Conservation (phyloP, 2,113 vertebrate genomes). For the Gambusia holbrooki region DNA sequence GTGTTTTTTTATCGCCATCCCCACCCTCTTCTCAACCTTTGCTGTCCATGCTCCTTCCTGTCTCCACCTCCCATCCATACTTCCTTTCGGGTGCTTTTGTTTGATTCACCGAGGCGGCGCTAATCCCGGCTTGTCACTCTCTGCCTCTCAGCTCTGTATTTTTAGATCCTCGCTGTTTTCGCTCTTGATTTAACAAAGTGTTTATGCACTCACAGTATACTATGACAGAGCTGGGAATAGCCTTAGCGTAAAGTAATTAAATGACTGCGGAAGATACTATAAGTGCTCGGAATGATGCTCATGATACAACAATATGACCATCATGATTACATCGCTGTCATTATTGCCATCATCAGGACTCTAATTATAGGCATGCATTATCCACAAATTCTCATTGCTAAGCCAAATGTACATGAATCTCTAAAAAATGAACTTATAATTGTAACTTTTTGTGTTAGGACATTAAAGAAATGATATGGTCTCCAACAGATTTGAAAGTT, state of each 20-base stretch:
- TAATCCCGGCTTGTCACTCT: conserved; percentile 60
- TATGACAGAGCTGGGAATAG: conserved; percentile 29
- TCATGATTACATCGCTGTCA: neutral
- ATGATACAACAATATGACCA: neutral
- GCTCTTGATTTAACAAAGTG: conserved; percentile 52
- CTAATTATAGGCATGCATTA: neutral
- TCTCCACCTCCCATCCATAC: conserved; percentile 48
- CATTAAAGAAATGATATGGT: neutral
- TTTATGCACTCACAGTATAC: conserved; percentile 36
- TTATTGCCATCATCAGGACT: neutral
- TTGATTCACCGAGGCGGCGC: conserved; percentile 57
- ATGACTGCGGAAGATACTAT: conserved; percentile 22
- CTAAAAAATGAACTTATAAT: neutral
- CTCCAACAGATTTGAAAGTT: neutral
- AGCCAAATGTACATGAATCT: neutral
- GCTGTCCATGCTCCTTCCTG: conserved; percentile 32
- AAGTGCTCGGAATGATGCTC: conserved; percentile 18
- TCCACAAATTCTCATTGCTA: neutral
- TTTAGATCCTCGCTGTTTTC: conserved; percentile 56
- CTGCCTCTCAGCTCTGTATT: conserved; percentile 53
- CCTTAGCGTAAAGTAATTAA: conserved; percentile 49
- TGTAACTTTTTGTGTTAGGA: neutral
- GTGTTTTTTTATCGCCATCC: conserved; percentile 33
- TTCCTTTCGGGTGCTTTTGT: conserved; percentile 61
- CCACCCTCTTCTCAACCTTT: neutral